A percentile compares a stretch with the other conserved stretches of the same genome.
Conservation (phyloP, 2,113 vertebrate genomes). For the Podilymbus podiceps region DNA sequence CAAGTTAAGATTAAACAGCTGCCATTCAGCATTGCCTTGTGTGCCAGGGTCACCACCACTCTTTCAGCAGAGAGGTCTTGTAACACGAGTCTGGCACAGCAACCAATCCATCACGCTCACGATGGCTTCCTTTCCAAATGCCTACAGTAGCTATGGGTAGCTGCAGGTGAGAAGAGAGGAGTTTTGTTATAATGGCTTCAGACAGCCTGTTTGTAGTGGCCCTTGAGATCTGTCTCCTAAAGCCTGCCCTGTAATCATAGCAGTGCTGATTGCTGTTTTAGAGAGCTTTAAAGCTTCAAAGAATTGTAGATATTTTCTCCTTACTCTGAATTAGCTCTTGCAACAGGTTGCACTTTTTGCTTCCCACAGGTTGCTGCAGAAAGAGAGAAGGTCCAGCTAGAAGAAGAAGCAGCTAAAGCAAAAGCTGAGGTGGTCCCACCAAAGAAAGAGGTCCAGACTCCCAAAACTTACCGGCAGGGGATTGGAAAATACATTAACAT, state of each 20-base stretch:
- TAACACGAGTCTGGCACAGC: neutral
- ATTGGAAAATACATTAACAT: conserved; percentile 96
- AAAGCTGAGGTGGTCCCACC: conserved; percentile 60
- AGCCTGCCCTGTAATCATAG: neutral
- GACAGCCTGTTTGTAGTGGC: neutral
- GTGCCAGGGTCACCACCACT: rapidly evolving
- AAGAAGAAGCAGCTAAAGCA: conserved; percentile 76
- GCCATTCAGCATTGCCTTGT: neutral
- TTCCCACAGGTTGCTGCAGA: conserved; percentile 87
- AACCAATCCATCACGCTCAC: neutral
- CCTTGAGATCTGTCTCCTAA: neutral
- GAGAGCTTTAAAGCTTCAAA: neutral
- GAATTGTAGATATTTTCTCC: neutral
- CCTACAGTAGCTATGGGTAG: neutral
- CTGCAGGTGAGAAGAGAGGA: neutral
- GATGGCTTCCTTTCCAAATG: neutral
- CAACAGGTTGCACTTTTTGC: neutral
- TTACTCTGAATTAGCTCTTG: neutral
- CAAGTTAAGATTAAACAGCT: neutral
- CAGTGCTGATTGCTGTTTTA: neutral
- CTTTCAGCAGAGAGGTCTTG: neutral
- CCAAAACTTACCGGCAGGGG: conserved; percentile 86
- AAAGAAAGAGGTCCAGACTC: conserved; percentile 75
- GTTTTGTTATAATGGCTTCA: neutral
- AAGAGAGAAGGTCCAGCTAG: conserved; percentile 79